Base-by-base conservation (phyloP, 2,113 vertebrate genomes). In the Motacilla tschutschensis region DNA sequence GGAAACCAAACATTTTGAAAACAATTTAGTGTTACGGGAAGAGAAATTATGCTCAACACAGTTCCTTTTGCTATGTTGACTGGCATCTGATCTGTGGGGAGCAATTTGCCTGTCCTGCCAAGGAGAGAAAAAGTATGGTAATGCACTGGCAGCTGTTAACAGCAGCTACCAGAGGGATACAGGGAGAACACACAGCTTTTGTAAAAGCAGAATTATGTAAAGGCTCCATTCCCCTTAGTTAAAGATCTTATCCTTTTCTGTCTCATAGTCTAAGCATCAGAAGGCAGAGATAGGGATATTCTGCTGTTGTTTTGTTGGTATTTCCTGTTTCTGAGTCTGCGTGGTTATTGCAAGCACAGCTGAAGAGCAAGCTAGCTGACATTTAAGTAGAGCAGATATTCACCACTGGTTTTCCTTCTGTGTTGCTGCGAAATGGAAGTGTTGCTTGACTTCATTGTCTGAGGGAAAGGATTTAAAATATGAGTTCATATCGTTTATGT, bases 81-180 rank as follows among this genome's bases (percentile, higher is more conserved):
- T 94, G 95, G 79, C 95, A 93, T 51, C 29, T 71, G 35, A 64
- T 94, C 93, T 94, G 72, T 51, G 18, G 92, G 91, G 95, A 95
- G 75, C 79, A 93, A 92, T 94, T 92, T 94, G 41, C 76, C 91
- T 92, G 92, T 88, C 80, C 82, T 94, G 84, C 87, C 89, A 94
- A 92, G 81, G 79, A 93, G 89, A 90, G 93, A 86, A 88, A 83
- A 95, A 92, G 64, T 69, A 71, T 76, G 80, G 81, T 80, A 91
- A 86, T 19, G 14, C 31, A 22, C 54, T 92, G 85, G 89, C 94
- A 95, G 83, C 83, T 95, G 83, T 87, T 96, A 93, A 92, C 78
- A 43, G 92, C 74, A 41, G 79, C 76, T 93, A 90, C 46, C 72
- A 83, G 78, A 90, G 77, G 83, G 82, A 66, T 67, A 29, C 3